Evolutionary conservation across 2,797 vertebrate species (phyloP).

Genomic region (Gila robusta): DNA sequence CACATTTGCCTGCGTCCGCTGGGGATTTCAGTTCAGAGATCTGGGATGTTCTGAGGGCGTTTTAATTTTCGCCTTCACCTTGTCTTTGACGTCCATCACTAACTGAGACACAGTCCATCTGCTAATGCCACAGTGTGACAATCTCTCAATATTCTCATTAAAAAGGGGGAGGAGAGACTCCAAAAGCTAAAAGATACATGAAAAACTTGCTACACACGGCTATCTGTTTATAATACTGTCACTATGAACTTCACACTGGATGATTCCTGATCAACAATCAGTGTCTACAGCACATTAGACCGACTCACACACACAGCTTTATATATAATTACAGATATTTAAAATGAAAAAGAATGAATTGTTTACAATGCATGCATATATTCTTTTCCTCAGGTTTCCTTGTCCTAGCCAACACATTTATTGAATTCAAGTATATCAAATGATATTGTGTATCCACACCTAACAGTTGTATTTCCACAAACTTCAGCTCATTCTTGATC

Average conservation of each 20-base stretch:
- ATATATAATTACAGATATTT: not conserved
- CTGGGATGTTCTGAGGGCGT: constrained; percentile 20
- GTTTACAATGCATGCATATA: not conserved
- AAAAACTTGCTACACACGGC: not conserved
- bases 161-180: not conserved
- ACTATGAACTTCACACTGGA: not conserved
- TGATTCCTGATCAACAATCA: not conserved
- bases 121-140: not conserved
- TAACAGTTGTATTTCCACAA: not conserved
- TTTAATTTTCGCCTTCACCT: not conserved
- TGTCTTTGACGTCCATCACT: not conserved
- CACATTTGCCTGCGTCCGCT: constrained; percentile 10
- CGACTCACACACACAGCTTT: not conserved
- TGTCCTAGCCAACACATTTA: not conserved
- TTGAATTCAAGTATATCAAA: not conserved
- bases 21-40: constrained; percentile 14
- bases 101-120: constrained; percentile 11
- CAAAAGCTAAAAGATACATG: not conserved
- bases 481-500: not conserved
- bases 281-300: not conserved
- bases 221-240: not conserved
- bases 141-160: constrained; percentile 4
- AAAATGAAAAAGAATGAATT: not conserved
- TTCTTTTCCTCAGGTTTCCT: not conserved
- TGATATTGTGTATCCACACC: not conserved